These are phyloP conservation scores for Lithophane semibrunnea DNA, from an alignment of 2,888 invertebrate species.

Conservation along the genomic window DNA sequence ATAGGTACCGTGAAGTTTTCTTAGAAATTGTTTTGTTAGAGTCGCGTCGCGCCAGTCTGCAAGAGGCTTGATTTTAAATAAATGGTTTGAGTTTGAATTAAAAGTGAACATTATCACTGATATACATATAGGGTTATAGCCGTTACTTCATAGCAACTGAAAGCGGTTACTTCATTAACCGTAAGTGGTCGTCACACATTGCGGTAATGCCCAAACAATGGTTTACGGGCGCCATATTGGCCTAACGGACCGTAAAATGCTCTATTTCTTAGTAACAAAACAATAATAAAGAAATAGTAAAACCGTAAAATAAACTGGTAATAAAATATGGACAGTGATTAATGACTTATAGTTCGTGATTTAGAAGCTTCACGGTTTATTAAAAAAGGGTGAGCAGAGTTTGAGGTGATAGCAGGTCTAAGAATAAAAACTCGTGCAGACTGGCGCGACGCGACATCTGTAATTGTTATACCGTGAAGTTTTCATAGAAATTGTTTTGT, in stretches of 20 bases:
- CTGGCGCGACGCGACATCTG: no score
- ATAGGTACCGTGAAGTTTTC: no score
- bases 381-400: background rate
- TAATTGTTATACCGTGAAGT: no score
- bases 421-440: background rate
- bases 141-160: slow-evolving; percentile 57
- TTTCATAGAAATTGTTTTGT: no score
- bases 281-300: slow-evolving; percentile 59
- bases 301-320: slow-evolving; percentile 45
- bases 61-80: no score
- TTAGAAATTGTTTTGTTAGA: no score
- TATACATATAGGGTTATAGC: slow-evolving; percentile 13
- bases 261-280: slow-evolving; percentile 58
- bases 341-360: slow-evolving; percentile 34
- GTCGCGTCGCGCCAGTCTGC: no score
- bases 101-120: no score
- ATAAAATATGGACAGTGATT: slow-evolving; percentile 58
- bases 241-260: slow-evolving; percentile 60
- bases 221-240: slow-evolving; percentile 62
- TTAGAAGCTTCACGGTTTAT: background rate
- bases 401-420: background rate
- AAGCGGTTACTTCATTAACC: slow-evolving; percentile 60
- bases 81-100: no score
- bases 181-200: slow-evolving; percentile 57
- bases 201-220: slow-evolving; percentile 62